These are phyloP conservation scores for Syngnathus floridae DNA, from an alignment of 2,113 vertebrate species.

Conservation along the genomic window DNA sequence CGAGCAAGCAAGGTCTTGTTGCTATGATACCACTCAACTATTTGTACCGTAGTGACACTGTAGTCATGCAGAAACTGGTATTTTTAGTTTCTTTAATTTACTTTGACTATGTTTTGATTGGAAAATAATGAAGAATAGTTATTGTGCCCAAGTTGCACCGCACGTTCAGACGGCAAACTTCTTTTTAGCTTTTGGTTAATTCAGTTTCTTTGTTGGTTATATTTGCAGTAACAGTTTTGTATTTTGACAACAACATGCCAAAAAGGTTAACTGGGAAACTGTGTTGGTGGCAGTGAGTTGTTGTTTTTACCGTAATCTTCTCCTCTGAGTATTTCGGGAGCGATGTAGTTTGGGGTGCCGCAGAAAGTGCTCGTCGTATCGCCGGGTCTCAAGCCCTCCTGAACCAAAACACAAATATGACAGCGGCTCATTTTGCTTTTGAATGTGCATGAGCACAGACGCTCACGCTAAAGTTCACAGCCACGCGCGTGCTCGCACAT, in stretches of 20 bases:
- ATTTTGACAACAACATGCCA: background rate
- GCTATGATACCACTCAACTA: conserved; percentile 35
- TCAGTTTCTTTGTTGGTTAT: background rate
- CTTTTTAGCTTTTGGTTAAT: background rate
- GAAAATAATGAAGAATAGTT: background rate
- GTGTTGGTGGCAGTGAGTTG: conserved; percentile 1
- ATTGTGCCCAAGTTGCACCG: background rate
- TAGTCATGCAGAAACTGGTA: conserved; percentile 4
- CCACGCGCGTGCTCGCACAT: no score
- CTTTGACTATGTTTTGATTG: background rate
- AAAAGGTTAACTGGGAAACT: background rate
- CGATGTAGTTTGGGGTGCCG: conserved; percentile 98
- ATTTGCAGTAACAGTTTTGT: background rate
- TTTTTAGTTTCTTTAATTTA: background rate
- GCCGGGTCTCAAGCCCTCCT: conserved; percentile 96
- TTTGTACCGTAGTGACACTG: conserved; percentile 22
- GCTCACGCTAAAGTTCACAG: conserved; percentile 36
- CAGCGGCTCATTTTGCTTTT: background rate
- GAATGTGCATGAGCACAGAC: background rate
- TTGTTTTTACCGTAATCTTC: conserved; percentile 90
- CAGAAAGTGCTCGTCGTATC: conserved; percentile 99
- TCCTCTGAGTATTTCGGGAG: conserved; percentile 94
- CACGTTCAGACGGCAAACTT: background rate
- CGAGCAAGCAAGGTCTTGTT: conserved; percentile 10
- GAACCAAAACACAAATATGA: conserved; percentile 35